Conservation (phyloP, 1,140 invertebrate species). For the Sipha flava region DNA sequence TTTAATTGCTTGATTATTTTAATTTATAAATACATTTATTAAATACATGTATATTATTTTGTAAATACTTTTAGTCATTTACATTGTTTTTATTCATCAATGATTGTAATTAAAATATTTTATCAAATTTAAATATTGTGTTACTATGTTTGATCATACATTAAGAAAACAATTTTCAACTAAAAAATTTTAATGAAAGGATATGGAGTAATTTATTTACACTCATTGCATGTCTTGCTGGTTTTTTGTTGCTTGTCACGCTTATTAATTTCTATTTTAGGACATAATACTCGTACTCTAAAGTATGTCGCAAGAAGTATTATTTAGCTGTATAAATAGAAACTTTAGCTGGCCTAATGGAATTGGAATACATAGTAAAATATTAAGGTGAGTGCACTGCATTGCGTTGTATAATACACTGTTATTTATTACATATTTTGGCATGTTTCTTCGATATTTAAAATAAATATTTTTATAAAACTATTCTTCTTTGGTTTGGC, state of each 20-base stretch:
- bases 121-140: background rate
- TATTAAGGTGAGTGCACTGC: conserved; percentile 30
- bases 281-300: conserved; percentile 28
- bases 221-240: conserved; percentile 30
- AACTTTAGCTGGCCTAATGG: conserved; percentile 25
- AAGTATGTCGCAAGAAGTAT: conserved; percentile 29
- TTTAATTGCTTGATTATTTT: background rate
- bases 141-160: background rate
- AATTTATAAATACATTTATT: background rate
- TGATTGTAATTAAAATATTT: conserved; percentile 5
- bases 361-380: conserved; percentile 29
- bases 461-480: background rate
- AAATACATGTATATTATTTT: background rate
- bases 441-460: conserved; percentile 10
- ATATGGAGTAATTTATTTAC: conserved; percentile 16
- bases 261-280: conserved; percentile 33
- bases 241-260: conserved; percentile 32
- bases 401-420: conserved; percentile 28
- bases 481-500: background rate
- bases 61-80: background rate
- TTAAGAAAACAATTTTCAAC: background rate
- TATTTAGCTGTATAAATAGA: conserved; percentile 32
- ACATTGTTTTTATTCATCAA: background rate
- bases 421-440: conserved; percentile 1
- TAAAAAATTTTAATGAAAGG: background rate